Conservation (phyloP, 2,797 vertebrate genomes). For the Acomys russatus region DNA sequence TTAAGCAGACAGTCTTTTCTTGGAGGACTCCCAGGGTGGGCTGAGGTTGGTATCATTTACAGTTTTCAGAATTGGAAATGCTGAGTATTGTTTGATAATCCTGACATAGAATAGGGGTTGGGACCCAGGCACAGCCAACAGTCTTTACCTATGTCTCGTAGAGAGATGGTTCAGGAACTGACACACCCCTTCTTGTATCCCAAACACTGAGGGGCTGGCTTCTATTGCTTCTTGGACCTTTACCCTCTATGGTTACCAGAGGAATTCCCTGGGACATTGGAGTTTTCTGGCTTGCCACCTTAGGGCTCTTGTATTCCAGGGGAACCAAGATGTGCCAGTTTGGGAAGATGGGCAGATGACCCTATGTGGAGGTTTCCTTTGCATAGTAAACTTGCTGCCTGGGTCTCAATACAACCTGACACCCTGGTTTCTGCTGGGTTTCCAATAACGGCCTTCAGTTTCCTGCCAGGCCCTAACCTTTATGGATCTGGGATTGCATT, state of each 20-base stretch:
- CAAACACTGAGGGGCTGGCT: neutral
- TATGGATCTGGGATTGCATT: neutral
- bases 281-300: neutral
- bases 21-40: neutral
- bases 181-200: neutral
- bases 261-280: neutral
- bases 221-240: neutral
- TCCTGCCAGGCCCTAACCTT: neutral
- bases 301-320: neutral
- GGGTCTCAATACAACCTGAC: neutral
- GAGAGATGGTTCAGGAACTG: neutral
- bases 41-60: neutral
- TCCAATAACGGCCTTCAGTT: neutral
- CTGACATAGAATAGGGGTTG: neutral
- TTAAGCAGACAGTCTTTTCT: neutral
- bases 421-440: neutral
- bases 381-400: too few relatives aligned
- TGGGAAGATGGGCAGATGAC: neutral
- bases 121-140: neutral
- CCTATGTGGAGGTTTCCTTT: neutral
- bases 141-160: neutral
- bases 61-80: neutral
- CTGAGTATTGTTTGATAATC: neutral
- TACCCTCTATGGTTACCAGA: neutral
- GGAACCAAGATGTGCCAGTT: neutral